Evolutionary conservation across 2,888 invertebrate genomes (phyloP).

Genomic region (Plemyria rubiginata): DNA sequence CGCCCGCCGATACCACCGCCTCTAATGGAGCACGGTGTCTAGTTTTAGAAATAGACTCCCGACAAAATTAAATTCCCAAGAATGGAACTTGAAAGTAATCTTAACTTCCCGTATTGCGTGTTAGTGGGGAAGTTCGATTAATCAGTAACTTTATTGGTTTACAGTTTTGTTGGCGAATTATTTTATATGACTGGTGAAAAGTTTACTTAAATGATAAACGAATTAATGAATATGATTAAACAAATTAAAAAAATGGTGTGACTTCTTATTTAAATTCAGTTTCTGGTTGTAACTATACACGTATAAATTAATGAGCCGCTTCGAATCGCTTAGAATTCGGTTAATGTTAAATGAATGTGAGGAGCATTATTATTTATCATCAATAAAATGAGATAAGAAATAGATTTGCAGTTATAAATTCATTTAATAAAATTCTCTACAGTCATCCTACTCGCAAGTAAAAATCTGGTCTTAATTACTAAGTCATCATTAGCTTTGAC

Average conservation of each 20-base stretch:
- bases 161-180: constrained; percentile 13
- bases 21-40: constrained; percentile 66
- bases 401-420: background rate
- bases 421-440: background rate
- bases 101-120: constrained; percentile 36
- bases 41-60: constrained; percentile 71
- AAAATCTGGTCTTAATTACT: no score
- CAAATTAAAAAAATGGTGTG: no score
- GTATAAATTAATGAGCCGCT: no score
- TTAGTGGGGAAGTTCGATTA: constrained; percentile 30
- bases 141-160: constrained; percentile 31
- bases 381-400: no score
- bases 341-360: no score
- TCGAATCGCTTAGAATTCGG: no score
- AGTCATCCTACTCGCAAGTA: background rate
- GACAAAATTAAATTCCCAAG: constrained; percentile 45
- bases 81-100: constrained; percentile 39
- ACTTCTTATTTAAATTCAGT: no score
- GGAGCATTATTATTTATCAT: no score
- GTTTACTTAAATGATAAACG: background rate
- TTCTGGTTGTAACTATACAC: no score
- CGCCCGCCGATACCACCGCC: constrained; percentile 51
- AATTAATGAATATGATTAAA: no score
- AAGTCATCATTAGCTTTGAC: no score
- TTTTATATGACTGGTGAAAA: constrained; percentile 14